Evolutionary conservation across 30 jellyfish, hydroid and myxozoan genomes (phyloP).

Genomic region (Hydra vulgaris): DNA sequence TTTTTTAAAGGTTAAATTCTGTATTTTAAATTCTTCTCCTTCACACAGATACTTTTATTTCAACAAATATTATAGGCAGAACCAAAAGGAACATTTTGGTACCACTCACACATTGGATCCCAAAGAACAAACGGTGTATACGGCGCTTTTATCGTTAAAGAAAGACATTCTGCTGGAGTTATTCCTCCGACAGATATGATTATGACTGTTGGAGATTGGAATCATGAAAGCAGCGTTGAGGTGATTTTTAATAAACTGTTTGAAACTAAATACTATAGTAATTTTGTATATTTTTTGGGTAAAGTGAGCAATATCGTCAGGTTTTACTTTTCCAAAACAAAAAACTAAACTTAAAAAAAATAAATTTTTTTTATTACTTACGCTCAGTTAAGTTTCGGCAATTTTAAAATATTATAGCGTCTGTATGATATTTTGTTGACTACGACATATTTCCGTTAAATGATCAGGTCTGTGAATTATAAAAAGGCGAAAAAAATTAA

Average conservation of each 20-base stretch:
- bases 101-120: conserved; percentile 94
- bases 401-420: too few species aligned
- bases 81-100: conserved; percentile 95
- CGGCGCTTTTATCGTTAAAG: conserved; percentile 84
- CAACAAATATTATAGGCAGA: conserved; percentile 73
- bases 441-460: too few species aligned
- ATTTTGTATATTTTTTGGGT: not conserved
- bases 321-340: not conserved
- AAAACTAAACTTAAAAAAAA: too few species aligned
- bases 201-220: conserved; percentile 99
- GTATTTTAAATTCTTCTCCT: not conserved
- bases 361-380: too few species aligned
- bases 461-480: too few species aligned
- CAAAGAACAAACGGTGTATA: conserved; percentile 89
- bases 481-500: too few species aligned
- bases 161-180: conserved; percentile 67
- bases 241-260: too few species aligned
- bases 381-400: too few species aligned
- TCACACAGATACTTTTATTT: too few species aligned
- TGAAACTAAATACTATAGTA: too few species aligned
- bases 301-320: not conserved
- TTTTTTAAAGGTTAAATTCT: too few species aligned
- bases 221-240: conserved; percentile 75
- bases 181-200: conserved; percentile 64
- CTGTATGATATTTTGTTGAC: too few species aligned